Base-by-base conservation (phyloP, 2,113 vertebrate genomes). In the Proteles cristata region DNA sequence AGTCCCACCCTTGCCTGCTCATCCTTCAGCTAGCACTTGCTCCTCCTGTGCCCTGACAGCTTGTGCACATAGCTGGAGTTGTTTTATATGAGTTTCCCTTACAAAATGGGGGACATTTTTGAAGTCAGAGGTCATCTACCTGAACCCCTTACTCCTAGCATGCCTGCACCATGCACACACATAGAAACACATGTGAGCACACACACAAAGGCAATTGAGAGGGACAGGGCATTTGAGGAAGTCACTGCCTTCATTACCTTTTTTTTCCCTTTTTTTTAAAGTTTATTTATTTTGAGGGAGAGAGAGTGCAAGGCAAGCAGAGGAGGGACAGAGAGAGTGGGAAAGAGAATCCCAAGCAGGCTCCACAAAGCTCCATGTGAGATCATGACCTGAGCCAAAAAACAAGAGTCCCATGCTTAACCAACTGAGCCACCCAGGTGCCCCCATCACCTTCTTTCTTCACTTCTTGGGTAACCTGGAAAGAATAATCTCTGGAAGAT, bases 101-200 rank as follows among this genome's bases (percentile, higher is more conserved):
- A 90, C 50, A 89, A 93, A 81, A 8, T 43, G 73, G 33, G 69
- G n/a, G 35, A 97, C 43, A 82, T 50, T 21, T 90, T 90, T 90
- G 76, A 87, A 8, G 53, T 74, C 35, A 88, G 66, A 53, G 33
- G 23, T 88, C 88, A 90, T 48, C 43, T 81, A 23, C 50, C 68
- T 92, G 68, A 95, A 77, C 4, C 7, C 21, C 45, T 93, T 61
- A 71, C 25, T 83, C 80, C 23, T 77, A 71, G 21, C 79, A 10
- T 83, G 61, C 23, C 68, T 65, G 50, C 58, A 28, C 45, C n/a
- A 61, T 48, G 48, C 19, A 83, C 14, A 83, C 21, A 77, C 15
- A 16, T 5, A 31, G 48, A 61, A n/a, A 74, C 61, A 21, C 33
- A 58, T 1, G 26, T 77, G 73, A 45, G 73, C 39, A 26, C 39